phyloP scores from a whole-genome alignment of 92 coral and sea anemone genomes.

The Muricea muricata region DNA sequence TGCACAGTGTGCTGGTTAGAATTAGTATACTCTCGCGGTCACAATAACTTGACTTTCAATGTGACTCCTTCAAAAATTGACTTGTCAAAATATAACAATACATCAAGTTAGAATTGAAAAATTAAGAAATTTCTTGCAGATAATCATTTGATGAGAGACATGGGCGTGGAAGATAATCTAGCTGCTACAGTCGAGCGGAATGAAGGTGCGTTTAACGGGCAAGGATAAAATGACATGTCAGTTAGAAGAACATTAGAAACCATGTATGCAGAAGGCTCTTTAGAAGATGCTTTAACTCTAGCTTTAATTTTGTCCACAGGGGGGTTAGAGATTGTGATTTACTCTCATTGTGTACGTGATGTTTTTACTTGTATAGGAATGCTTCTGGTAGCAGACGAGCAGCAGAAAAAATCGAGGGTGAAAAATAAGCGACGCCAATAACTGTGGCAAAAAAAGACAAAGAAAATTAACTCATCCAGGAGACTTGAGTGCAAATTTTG shows the following conservation, averaged over 20 bases:
- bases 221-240: background rate
- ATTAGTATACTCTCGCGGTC: too few species aligned
- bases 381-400: constrained; percentile 8
- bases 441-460: too few species aligned
- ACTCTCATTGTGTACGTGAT: background rate
- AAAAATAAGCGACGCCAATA: too few species aligned
- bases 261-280: background rate
- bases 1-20: too few species aligned
- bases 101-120: background rate
- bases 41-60: background rate
- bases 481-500: background rate
- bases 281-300: background rate
- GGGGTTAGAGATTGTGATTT: background rate
- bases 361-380: too few species aligned
- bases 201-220: constrained; percentile 1
- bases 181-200: constrained; percentile 25
- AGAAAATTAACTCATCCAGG: background rate
- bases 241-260: background rate
- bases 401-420: constrained; percentile 20
- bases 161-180: constrained; percentile 20
- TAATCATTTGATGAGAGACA: constrained; percentile 9
- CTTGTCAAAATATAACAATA: too few species aligned
- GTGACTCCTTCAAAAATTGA: too few species aligned
- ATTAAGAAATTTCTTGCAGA: background rate
- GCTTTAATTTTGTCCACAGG: background rate